These are phyloP conservation scores for Chelmon rostratus DNA, from an alignment of 2,797 vertebrate species.

Conservation along the genomic window DNA sequence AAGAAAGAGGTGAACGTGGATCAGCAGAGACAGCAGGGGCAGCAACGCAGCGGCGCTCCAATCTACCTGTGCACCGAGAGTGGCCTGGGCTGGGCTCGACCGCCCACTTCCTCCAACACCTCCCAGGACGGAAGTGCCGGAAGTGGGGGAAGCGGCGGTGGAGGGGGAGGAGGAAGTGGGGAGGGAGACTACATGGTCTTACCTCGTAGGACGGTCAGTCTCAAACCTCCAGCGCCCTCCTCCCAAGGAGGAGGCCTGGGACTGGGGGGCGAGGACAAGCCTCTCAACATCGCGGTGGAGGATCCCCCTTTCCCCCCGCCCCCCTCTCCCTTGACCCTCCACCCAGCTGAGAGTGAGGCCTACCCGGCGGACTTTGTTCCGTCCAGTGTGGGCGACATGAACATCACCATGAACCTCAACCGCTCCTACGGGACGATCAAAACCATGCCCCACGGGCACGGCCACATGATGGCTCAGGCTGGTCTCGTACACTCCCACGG, in stretches of 20 bases:
- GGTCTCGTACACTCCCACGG: constrained; percentile 81
- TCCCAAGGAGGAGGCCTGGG: constrained; percentile 79
- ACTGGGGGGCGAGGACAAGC: constrained; percentile 89
- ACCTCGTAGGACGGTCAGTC: constrained; percentile 93
- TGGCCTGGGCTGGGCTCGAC: constrained; percentile 92
- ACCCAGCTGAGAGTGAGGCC: constrained; percentile 89
- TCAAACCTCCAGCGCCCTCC: constrained; percentile 88
- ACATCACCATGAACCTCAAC: constrained; percentile 90
- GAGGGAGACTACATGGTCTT: constrained; percentile 99
- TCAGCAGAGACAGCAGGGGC: constrained; percentile 83
- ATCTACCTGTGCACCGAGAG: constrained; percentile 97
- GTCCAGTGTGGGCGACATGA: constrained; percentile 90
- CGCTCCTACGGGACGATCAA: constrained; percentile 96
- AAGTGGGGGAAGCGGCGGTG: constrained; percentile 80
- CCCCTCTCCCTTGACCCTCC: constrained; percentile 86
- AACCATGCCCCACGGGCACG: constrained; percentile 89
- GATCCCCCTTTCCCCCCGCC: constrained; percentile 90
- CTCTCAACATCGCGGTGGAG: constrained; percentile 87
- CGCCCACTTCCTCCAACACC: constrained; percentile 84
- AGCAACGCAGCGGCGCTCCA: constrained; percentile 84
- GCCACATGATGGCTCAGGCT: constrained; percentile 78
- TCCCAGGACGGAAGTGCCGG: constrained; percentile 81
- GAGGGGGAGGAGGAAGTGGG: constrained; percentile 86
- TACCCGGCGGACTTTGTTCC: constrained; percentile 91
- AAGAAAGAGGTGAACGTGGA: constrained; percentile 93